Evolutionary conservation across 2,113 vertebrate species (phyloP).

Genomic region (Ophthalmolycus amberensis): DNA sequence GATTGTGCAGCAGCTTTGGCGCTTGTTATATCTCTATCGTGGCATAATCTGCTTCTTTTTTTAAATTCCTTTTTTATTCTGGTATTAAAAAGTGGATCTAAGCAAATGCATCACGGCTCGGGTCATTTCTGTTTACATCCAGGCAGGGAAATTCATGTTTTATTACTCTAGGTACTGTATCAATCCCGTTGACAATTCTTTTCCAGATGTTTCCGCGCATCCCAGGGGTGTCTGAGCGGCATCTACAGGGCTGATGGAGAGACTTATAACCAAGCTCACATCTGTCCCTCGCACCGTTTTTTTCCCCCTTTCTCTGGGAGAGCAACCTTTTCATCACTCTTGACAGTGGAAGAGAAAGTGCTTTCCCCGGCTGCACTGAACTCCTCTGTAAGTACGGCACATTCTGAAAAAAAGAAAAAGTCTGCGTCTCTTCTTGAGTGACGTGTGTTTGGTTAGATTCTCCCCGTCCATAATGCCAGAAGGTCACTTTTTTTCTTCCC

Average conservation of each 20-base stretch:
- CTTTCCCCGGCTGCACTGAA: slow-evolving; percentile 59
- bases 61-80: slow-evolving; percentile 6
- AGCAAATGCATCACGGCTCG: slow-evolving; percentile 61
- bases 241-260: slow-evolving; percentile 65
- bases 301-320: slow-evolving; percentile 20
- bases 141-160: slow-evolving; percentile 80
- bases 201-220: slow-evolving; percentile 81
- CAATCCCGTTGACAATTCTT: slow-evolving; percentile 76
- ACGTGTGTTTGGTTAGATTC: slow-evolving; percentile 67
- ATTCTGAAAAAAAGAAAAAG: slow-evolving; percentile 35
- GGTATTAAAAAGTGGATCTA: slow-evolving; percentile 60
- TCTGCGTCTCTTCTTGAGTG: slow-evolving; percentile 60
- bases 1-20: slow-evolving; percentile 51
- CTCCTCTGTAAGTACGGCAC: slow-evolving; percentile 61
- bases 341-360: slow-evolving; percentile 71
- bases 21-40: slow-evolving; percentile 61
- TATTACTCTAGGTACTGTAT: slow-evolving; percentile 76
- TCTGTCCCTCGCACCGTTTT: slow-evolving; percentile 76
- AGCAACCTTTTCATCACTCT: slow-evolving; percentile 79
- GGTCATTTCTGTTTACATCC: slow-evolving; percentile 78
- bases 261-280: slow-evolving; percentile 76
- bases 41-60: slow-evolving; percentile 37
- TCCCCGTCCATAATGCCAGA: slow-evolving; percentile 64
- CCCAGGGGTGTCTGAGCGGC: slow-evolving; percentile 77
- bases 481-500: slow-evolving; percentile 57